phyloP scores from a whole-genome alignment of 2,797 vertebrate species.

The Taeniopygia guttata region DNA sequence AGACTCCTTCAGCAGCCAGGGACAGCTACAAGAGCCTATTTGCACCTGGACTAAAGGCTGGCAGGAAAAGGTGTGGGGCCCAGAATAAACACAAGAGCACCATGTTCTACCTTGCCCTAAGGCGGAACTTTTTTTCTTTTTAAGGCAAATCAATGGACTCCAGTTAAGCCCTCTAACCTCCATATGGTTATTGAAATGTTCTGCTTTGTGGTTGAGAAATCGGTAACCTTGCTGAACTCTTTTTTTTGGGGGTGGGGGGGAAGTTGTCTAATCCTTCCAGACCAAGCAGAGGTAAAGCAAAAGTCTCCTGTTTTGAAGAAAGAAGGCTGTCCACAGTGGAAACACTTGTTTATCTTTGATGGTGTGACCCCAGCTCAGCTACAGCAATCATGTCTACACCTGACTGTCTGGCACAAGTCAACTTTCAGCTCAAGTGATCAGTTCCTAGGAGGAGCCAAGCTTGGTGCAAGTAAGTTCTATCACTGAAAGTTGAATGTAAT shows the following conservation, averaged over 20 bases:
- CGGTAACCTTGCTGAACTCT: background rate
- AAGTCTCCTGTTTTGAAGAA: constrained; percentile 71
- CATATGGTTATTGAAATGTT: background rate
- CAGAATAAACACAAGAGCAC: background rate
- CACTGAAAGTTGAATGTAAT: background rate
- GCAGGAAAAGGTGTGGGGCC: background rate
- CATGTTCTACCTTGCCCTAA: background rate
- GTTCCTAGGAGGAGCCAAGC: constrained; percentile 63
- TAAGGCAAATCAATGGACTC: background rate
- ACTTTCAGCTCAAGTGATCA: constrained; percentile 53
- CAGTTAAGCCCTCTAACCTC: background rate
- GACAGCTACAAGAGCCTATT: background rate
- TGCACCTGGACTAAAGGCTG: background rate
- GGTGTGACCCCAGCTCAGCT: constrained; percentile 68
- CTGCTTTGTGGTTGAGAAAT: background rate
- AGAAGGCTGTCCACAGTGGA: constrained; percentile 72
- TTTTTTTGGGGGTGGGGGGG: background rate
- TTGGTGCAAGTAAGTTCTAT: constrained; percentile 49
- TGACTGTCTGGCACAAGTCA: constrained; percentile 75
- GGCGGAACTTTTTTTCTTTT: background rate
- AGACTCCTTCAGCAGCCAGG: background rate
- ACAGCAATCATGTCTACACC: constrained; percentile 60
- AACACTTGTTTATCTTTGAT: constrained; percentile 76
- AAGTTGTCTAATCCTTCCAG: constrained; percentile 76
- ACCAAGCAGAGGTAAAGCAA: constrained; percentile 56